These are phyloP conservation scores for Dryococelus australis DNA, from an alignment of 2,888 invertebrate genomes.

Conservation along the genomic window DNA sequence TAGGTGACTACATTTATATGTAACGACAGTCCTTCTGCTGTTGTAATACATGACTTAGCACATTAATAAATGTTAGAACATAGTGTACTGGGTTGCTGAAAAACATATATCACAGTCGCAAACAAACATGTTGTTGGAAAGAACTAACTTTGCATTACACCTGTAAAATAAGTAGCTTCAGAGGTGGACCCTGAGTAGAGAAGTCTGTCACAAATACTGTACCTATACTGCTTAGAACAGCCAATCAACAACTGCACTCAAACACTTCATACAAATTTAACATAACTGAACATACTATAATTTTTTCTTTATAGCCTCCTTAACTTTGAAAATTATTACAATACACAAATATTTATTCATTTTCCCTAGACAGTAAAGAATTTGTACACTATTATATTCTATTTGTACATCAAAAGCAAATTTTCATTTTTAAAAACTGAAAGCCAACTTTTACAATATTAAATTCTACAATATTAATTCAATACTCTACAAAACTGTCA, in stretches of 20 bases:
- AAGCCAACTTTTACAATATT: background rate
- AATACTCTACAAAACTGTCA: background rate
- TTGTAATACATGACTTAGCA: background rate
- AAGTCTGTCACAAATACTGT: background rate
- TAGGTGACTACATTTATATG: background rate
- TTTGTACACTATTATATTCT: background rate
- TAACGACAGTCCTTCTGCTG: background rate
- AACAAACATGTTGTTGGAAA: background rate
- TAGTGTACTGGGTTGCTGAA: too few relatives aligned
- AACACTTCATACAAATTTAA: background rate
- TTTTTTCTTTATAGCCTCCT: background rate
- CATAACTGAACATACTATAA: background rate
- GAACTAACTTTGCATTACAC: background rate
- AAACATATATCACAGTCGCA: too few relatives aligned
- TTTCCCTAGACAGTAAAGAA: background rate
- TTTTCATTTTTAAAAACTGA: background rate
- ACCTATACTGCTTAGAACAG: background rate
- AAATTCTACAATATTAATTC: slow-evolving; percentile 16
- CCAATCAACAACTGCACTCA: slow-evolving; percentile 5
- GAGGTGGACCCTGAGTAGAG: slow-evolving; percentile 13
- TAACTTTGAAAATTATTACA: background rate
- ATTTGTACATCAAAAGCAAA: slow-evolving; percentile 4
- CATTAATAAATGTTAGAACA: too few relatives aligned
- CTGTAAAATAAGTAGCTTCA: slow-evolving; percentile 16
- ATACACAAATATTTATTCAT: slow-evolving; percentile 16